Percentiles rank a stretch among this genome's conserved stretches.
These are phyloP conservation scores for Silurus lanzhouensis DNA, from an alignment of 2,797 vertebrate species.

Conservation along the genomic window DNA sequence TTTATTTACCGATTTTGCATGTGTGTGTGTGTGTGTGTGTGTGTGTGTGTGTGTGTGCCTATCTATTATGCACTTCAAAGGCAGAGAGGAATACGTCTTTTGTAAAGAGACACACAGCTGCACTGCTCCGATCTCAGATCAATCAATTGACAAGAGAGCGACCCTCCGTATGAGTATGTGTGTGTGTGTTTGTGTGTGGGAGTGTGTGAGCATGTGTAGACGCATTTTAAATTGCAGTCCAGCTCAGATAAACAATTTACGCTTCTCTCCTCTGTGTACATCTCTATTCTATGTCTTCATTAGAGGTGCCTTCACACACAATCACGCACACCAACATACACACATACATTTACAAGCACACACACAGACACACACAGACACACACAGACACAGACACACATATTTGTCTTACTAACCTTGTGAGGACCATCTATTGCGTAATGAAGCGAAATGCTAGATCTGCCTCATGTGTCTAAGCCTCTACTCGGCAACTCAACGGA, in stretches of 20 bases:
- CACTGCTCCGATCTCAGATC: constrained; percentile 49
- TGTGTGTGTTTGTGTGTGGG: constrained; percentile 31
- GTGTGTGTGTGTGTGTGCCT: constrained; percentile 39
- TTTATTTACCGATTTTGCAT: constrained; percentile 57
- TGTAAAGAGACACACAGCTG: constrained; percentile 52
- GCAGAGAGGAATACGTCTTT: constrained; percentile 51
- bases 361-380: not conserved
- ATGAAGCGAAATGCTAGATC: not conserved
- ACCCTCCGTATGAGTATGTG: constrained; percentile 16
- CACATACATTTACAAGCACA: constrained; percentile 2
- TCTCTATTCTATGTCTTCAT: constrained; percentile 51
- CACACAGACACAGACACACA: not conserved
- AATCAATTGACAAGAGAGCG: constrained; percentile 49
- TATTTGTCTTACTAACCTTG: not conserved
- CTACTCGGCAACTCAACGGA: too few relatives aligned
- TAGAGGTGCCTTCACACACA: constrained; percentile 21
- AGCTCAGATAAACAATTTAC: constrained; percentile 52
- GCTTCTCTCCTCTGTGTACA: constrained; percentile 50
- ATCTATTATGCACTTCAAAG: constrained; percentile 51
- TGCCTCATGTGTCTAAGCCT: not conserved
- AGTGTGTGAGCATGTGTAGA: constrained; percentile 18
- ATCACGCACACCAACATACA: constrained; percentile 11
- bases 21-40: constrained; percentile 17
- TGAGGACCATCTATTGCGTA: not conserved
- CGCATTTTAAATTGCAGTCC: constrained; percentile 45